Conservation (phyloP, 1,140 invertebrate genomes). For the Zaprionus ornatus region DNA sequence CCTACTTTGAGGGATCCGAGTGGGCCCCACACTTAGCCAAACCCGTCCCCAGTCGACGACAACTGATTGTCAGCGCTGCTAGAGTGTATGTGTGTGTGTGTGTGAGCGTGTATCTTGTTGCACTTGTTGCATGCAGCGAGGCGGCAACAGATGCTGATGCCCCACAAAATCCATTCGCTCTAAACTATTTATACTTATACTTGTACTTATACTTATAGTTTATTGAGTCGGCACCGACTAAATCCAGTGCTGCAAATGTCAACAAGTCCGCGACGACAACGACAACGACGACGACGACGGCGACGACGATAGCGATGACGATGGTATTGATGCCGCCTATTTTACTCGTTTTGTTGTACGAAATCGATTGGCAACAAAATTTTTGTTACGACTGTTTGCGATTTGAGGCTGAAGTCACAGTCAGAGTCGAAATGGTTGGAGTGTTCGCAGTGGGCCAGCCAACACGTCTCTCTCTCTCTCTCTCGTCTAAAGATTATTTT, state of each 20-base stretch:
- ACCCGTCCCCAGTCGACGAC: slow-evolving; percentile 46
- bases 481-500: slow-evolving; percentile 74
- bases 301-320: slow-evolving; percentile 57
- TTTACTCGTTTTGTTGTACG: slow-evolving; percentile 64
- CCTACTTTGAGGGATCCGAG: slow-evolving; percentile 46
- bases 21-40: slow-evolving; percentile 39
- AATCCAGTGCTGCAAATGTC: slow-evolving; percentile 72
- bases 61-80: slow-evolving; percentile 45
- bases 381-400: slow-evolving; percentile 61
- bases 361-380: slow-evolving; percentile 78
- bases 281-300: slow-evolving; percentile 6
- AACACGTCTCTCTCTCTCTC: slow-evolving; percentile 38
- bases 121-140: slow-evolving; percentile 65
- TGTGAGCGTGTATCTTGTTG: slow-evolving; percentile 28
- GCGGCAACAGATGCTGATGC: slow-evolving; percentile 43
- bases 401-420: slow-evolving; percentile 61
- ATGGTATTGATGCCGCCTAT: slow-evolving; percentile 57
- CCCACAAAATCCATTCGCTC: slow-evolving; percentile 64
- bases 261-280: slow-evolving; percentile 57
- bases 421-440: slow-evolving; percentile 30
- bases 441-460: slow-evolving; percentile 47
- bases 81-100: slow-evolving; percentile 12
- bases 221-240: slow-evolving; percentile 56
- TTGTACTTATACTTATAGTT: slow-evolving; percentile 69
- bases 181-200: slow-evolving; percentile 71